Percentiles rank a stretch among this genome's conserved stretches.
Evolutionary conservation across 2,888 invertebrate genomes (phyloP).

Genomic region (Hemaris fuciformis): DNA sequence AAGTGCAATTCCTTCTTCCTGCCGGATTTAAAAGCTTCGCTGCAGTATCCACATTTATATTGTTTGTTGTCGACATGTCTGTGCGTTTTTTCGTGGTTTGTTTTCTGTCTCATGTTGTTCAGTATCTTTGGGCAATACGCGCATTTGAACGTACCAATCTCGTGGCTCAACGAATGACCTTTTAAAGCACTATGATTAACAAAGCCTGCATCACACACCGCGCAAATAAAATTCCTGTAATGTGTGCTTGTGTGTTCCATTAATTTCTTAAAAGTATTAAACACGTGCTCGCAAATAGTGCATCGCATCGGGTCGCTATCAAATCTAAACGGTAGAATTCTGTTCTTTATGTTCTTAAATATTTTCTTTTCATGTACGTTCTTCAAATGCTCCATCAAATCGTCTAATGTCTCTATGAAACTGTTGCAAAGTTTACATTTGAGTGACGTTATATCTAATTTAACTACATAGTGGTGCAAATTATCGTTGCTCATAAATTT

Average conservation of each 20-base stretch:
- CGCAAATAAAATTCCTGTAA: constrained; percentile 40
- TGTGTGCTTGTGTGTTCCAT: constrained; percentile 46
- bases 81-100: constrained; percentile 39
- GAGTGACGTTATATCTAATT: constrained; percentile 21
- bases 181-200: constrained; percentile 19
- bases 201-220: constrained; percentile 38
- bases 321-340: constrained; percentile 43
- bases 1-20: constrained; percentile 48
- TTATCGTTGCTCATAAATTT: constrained; percentile 9
- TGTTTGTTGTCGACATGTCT: constrained; percentile 39
- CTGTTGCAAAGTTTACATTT: constrained; percentile 24
- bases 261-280: constrained; percentile 37
- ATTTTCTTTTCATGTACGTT: constrained; percentile 20
- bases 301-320: constrained; percentile 33
- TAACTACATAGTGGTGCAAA: constrained; percentile 11
- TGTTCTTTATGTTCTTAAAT: constrained; percentile 27
- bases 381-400: constrained; percentile 21
- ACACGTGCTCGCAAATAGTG: constrained; percentile 34
- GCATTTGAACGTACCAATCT: constrained; percentile 29
- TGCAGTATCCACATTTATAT: constrained; percentile 49
- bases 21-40: constrained; percentile 48
- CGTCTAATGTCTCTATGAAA: constrained; percentile 16
- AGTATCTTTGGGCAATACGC: constrained; percentile 28
- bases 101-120: constrained; percentile 29
- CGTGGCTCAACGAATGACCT: constrained; percentile 22